phyloP scores from a whole-genome alignment of 2,888 invertebrate genomes.

The Cheilosia soror region DNA sequence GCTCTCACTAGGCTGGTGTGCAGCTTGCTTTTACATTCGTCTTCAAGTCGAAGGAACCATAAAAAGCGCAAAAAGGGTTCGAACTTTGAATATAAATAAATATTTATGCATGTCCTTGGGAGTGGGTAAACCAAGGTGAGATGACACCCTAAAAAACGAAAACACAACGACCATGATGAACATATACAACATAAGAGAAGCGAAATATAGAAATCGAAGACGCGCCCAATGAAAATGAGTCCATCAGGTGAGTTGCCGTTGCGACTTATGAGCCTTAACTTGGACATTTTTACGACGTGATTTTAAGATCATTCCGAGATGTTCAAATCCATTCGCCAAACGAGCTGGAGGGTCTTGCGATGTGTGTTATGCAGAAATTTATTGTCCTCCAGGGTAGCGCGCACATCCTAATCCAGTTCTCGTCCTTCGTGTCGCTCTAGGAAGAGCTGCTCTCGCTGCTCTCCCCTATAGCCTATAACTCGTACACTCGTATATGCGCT shows the following conservation, averaged over 20 bases:
- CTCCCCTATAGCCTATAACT: slow-evolving; percentile 38
- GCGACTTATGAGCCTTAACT: slow-evolving; percentile 75
- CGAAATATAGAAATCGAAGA: slow-evolving; percentile 12
- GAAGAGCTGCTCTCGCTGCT: slow-evolving; percentile 3
- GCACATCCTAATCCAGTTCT: slow-evolving; percentile 63
- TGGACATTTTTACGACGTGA: slow-evolving; percentile 77
- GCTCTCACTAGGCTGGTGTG: slow-evolving; percentile 40
- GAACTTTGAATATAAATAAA: slow-evolving; percentile 69
- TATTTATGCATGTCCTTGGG: slow-evolving; percentile 61
- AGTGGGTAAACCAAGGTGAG: slow-evolving; percentile 22
- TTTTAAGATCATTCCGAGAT: slow-evolving; percentile 76
- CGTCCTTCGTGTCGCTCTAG: slow-evolving; percentile 10
- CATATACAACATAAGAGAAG: neutral
- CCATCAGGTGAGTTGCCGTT: slow-evolving; percentile 67
- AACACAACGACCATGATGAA: neutral
- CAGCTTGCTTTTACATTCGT: slow-evolving; percentile 51
- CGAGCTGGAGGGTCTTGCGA: slow-evolving; percentile 44
- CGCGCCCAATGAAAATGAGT: slow-evolving; percentile 36
- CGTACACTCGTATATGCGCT: neutral
- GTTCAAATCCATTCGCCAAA: slow-evolving; percentile 73
- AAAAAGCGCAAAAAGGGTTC: slow-evolving; percentile 67
- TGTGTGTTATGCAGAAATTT: slow-evolving; percentile 67
- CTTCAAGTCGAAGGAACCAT: slow-evolving; percentile 43
- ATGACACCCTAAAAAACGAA: slow-evolving; percentile 8
- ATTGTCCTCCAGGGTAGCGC: slow-evolving; percentile 75